phyloP scores from a whole-genome alignment of 2,888 invertebrate species.

The Pristionchus fissidentatus region DNA sequence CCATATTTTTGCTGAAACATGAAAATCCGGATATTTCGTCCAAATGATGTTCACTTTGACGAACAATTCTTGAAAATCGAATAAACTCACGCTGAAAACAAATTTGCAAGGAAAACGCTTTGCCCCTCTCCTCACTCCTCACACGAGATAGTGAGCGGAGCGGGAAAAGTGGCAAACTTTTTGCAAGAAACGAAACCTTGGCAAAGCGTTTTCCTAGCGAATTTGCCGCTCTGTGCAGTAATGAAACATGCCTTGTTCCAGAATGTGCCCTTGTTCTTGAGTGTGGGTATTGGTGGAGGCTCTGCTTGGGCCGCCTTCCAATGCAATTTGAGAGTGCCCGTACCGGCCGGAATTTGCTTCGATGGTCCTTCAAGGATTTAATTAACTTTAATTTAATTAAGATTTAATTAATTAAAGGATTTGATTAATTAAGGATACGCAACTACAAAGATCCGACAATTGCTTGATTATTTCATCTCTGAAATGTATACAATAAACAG shows the following conservation, averaged over 20 bases:
- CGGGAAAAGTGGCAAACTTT: too few relatives aligned
- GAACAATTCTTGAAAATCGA: neutral
- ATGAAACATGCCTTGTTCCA: slow-evolving; percentile 88
- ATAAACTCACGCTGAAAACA: too few relatives aligned
- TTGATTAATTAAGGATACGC: too few relatives aligned
- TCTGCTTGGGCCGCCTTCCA: slow-evolving; percentile 87
- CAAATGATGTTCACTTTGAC: neutral
- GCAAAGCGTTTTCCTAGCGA: too few relatives aligned
- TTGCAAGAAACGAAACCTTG: too few relatives aligned
- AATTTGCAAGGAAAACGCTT: too few relatives aligned
- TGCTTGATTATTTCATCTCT: too few relatives aligned
- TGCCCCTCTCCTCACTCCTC: neutral
- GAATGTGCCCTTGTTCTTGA: slow-evolving; percentile 79
- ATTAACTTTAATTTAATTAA: too few relatives aligned
- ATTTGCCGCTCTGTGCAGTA: too few relatives aligned
- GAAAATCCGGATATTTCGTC: neutral
- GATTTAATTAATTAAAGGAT: too few relatives aligned
- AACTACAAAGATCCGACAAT: too few relatives aligned
- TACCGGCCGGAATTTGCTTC: slow-evolving; percentile 55
- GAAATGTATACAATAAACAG: too few relatives aligned
- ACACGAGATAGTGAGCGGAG: neutral
- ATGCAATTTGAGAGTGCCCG: slow-evolving; percentile 87
- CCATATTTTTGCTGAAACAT: neutral
- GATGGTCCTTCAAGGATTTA: slow-evolving; percentile 55
- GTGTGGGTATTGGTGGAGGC: slow-evolving; percentile 66